Evolutionary conservation across 2,797 vertebrate genomes (phyloP).

Genomic region (Bradypus variegatus): DNA sequence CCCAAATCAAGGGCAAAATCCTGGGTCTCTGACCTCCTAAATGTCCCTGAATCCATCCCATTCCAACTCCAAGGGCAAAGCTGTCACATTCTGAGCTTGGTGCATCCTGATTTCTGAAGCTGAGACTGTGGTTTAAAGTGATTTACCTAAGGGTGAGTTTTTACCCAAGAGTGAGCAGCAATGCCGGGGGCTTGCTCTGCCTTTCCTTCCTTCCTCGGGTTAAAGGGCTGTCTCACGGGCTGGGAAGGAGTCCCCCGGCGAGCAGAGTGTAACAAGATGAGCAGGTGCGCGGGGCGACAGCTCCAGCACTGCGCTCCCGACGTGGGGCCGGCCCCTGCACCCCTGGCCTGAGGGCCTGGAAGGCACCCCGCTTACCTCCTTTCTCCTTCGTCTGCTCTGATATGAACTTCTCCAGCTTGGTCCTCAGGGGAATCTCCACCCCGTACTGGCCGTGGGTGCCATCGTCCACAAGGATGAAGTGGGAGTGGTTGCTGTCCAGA

Average conservation of each 20-base stretch:
- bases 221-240: background rate
- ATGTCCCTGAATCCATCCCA: fast-evolving
- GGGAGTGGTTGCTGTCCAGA: constrained; percentile 93
- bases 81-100: fast-evolving
- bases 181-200: fast-evolving
- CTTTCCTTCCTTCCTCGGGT: background rate
- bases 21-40: fast-evolving
- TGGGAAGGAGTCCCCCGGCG: fast-evolving
- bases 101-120: fast-evolving
- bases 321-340: no score
- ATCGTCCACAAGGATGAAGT: constrained; percentile 95
- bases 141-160: background rate
- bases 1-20: fast-evolving
- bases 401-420: constrained; percentile 88
- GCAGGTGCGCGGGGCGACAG: no score
- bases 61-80: background rate
- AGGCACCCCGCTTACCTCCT: constrained; percentile 64
- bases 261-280: no score
- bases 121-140: background rate
- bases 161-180: background rate
- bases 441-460: constrained; percentile 86
- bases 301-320: no score
- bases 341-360: no score
- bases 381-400: constrained; percentile 82
- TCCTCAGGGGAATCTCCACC: constrained; percentile 76